Evolutionary conservation across 2,113 vertebrate species (phyloP).

Genomic region (Indicator maculatus): DNA sequence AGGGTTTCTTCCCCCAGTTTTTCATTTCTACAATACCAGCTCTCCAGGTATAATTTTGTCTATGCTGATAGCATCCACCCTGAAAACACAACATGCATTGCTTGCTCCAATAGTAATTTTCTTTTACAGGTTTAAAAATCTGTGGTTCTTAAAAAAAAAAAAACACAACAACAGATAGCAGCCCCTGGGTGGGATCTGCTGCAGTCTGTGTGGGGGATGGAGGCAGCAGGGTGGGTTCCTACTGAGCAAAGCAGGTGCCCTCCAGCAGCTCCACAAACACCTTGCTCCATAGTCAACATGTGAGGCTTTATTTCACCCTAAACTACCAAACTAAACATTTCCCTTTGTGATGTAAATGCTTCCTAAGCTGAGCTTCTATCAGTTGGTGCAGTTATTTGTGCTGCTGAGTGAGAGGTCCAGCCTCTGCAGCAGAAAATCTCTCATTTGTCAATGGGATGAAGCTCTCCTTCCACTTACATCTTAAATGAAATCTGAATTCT

Average conservation of each 20-base stretch:
- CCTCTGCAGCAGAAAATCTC: not conserved
- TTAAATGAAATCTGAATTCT: not conserved
- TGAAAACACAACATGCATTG: accelerated
- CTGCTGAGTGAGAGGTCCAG: not conserved
- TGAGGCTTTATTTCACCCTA: not conserved
- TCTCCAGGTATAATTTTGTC: not conserved
- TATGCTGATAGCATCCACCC: accelerated
- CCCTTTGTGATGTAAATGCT: constrained; percentile 41
- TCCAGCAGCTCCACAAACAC: not conserved
- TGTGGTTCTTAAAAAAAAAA: not conserved
- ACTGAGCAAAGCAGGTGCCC: not conserved
- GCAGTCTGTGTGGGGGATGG: not conserved
- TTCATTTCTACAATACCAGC: not conserved
- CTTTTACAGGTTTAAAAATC: not conserved
- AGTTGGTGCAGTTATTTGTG: not conserved
- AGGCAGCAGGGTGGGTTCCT: accelerated
- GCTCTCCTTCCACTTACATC: not conserved
- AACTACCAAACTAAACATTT: constrained; percentile 4
- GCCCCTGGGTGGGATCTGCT: not conserved
- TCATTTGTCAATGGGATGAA: not conserved
- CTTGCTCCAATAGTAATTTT: not conserved
- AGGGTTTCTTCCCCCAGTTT: not conserved
- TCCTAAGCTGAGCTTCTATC: not conserved
- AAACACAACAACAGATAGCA: no score
- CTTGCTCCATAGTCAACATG: not conserved